Base-by-base conservation (phyloP, 2,797 vertebrate species). In the Sandelia bainsii region DNA sequence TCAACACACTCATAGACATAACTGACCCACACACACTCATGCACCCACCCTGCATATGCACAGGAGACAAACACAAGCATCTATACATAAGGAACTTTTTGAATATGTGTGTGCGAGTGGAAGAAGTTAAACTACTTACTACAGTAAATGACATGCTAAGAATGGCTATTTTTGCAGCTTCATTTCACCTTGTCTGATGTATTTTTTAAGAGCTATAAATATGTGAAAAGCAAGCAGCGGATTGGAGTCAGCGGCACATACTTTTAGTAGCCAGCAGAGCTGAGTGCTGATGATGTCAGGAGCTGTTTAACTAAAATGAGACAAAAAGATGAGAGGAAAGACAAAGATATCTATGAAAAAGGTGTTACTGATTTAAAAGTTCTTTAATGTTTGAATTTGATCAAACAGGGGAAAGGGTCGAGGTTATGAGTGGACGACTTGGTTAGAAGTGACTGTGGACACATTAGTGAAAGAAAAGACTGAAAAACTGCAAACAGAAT, bases 301-400 rank as follows among this genome's bases (percentile, higher is more conserved):
- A 81, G 29, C 69, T 68, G 65, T 83, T 84, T 86, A 79, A 92
- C 80, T 87, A 87, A 93, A 93, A 75, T 90, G 75, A 89, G 86
- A 92, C 85, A 85, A 81, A 77, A 49, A 82, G 82, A 88, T 60
- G 79, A 87, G 78, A 80, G 45, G 16, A 45, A 59, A 46, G 45
- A 80, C 12, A 40, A 59, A 51, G 39, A 62, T n/a, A 14, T 49
- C 22, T 75, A 61, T 40, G n/a, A 69, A 69, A 71, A 72, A 58
- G 20, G 64, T 57, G 27, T 66, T 83, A 61, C 14, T 71, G 64
- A 66, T 84, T 80, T 48, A 49, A 75, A 75, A 62, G 72, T 23
- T 65, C 72, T 80, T 77, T 50, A 46, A 73, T 59, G 50, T 51
- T 67, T 59, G 58, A 84, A 64, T 79, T 61, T 72, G 72, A 88